These are phyloP conservation scores for Idaea biselata DNA, from an alignment of 2,888 invertebrate genomes.

Conservation along the genomic window DNA sequence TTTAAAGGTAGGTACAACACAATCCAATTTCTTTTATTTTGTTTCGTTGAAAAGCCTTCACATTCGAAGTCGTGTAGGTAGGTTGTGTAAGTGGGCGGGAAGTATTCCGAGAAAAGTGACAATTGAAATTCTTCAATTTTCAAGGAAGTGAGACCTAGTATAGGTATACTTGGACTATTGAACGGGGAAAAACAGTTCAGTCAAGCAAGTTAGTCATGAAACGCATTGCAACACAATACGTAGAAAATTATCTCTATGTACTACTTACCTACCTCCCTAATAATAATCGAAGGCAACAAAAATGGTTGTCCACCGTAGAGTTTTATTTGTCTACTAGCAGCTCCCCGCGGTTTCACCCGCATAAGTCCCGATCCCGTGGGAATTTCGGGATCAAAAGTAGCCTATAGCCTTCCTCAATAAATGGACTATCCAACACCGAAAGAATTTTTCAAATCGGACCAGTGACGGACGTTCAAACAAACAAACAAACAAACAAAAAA, in stretches of 20 bases:
- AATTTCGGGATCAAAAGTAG: too few relatives aligned
- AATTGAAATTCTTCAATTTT: conserved; percentile 9
- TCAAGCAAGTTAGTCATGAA: conserved; percentile 7
- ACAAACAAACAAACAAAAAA: too few relatives aligned
- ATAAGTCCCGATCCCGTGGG: too few relatives aligned
- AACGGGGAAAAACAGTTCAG: conserved; percentile 20
- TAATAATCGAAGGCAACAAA: background rate
- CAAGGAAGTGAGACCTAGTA: conserved; percentile 5
- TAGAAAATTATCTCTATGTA: conserved; percentile 5
- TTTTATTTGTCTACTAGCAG: too few relatives aligned
- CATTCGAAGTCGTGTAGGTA: background rate
- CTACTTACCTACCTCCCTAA: background rate
- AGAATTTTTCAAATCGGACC: too few relatives aligned
- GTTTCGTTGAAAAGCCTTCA: background rate
- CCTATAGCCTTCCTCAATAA: too few relatives aligned
- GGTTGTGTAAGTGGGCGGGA: background rate
- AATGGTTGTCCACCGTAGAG: too few relatives aligned
- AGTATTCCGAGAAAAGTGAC: background rate
- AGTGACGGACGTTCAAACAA: too few relatives aligned
- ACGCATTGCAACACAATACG: background rate
- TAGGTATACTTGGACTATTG: background rate
- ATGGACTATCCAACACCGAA: too few relatives aligned
- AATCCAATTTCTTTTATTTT: too few relatives aligned
- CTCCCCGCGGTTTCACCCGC: too few relatives aligned
- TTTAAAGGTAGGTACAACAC: too few relatives aligned